Evolutionary conservation across 2,888 invertebrate species (phyloP).

Genomic region (Drosophila cyrtoloma): DNA sequence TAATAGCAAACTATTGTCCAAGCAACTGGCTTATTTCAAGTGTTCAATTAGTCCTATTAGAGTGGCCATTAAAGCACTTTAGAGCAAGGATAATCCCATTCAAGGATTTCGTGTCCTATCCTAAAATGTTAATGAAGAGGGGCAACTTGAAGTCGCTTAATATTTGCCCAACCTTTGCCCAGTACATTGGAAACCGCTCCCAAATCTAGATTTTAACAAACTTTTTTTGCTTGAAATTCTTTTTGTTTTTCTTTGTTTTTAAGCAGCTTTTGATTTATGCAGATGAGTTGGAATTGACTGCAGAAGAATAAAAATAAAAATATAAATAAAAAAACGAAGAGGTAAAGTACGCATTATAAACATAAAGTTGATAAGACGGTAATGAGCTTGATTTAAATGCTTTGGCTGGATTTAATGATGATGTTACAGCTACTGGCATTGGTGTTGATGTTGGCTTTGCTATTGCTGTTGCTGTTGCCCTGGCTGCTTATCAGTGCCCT

Average conservation of each 20-base stretch:
- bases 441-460: constrained; percentile 2
- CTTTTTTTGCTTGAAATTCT: constrained; percentile 13
- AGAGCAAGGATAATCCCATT: constrained; percentile 10
- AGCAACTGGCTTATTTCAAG: constrained; percentile 17
- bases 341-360: constrained; percentile 16
- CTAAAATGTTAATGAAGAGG: constrained; percentile 26
- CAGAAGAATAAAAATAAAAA: not conserved
- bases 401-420: constrained; percentile 45
- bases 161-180: not conserved
- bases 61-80: constrained; percentile 7
- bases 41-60: constrained; percentile 10
- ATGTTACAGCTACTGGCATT: constrained; percentile 5
- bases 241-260: constrained; percentile 14
- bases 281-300: constrained; percentile 34
- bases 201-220: constrained; percentile 24
- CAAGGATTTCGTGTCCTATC: not conserved
- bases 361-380: constrained; percentile 49
- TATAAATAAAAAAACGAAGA: not conserved
- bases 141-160: constrained; percentile 2
- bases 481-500: constrained; percentile 62
- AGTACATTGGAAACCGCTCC: constrained; percentile 3
- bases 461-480: not conserved
- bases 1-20: constrained; percentile 15
- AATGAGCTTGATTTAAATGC: constrained; percentile 60
- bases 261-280: constrained; percentile 58